Conservation (phyloP, 2,797 vertebrate species). For the Phoeniculus purpureus region DNA sequence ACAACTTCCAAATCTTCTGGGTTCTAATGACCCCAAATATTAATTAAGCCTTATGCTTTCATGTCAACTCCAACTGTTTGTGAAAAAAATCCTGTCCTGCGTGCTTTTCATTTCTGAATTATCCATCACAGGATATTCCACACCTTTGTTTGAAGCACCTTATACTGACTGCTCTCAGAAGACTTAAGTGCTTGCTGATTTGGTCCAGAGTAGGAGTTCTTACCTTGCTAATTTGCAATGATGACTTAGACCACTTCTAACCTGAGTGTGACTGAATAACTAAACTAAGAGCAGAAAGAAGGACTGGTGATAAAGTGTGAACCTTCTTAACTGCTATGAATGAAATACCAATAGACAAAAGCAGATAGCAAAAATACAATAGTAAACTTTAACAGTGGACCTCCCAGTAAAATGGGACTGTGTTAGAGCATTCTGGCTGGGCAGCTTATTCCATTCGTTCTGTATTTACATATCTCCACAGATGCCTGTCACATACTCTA, state of each 20-base stretch:
- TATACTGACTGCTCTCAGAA: background rate
- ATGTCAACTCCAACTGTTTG: background rate
- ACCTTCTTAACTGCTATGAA: background rate
- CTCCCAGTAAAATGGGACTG: background rate
- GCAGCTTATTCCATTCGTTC: background rate
- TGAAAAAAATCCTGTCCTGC: background rate
- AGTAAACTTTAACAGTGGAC: background rate
- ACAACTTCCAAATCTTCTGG: background rate
- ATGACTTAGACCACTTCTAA: background rate
- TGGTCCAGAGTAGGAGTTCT: background rate
- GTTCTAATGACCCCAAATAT: background rate
- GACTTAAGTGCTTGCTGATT: background rate
- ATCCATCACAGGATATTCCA: background rate
- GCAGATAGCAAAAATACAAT: background rate
- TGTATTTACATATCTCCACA: background rate
- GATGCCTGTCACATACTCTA: background rate
- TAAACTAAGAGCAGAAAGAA: background rate
- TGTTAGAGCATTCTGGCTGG: background rate
- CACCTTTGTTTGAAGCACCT: background rate
- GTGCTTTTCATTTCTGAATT: background rate
- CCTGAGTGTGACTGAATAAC: background rate
- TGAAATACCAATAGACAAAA: background rate
- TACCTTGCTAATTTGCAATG: background rate
- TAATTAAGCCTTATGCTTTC: background rate
- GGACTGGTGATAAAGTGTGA: background rate